Evolutionary conservation across 2,888 invertebrate species (phyloP).

Genomic region (Agriotes lineatus): DNA sequence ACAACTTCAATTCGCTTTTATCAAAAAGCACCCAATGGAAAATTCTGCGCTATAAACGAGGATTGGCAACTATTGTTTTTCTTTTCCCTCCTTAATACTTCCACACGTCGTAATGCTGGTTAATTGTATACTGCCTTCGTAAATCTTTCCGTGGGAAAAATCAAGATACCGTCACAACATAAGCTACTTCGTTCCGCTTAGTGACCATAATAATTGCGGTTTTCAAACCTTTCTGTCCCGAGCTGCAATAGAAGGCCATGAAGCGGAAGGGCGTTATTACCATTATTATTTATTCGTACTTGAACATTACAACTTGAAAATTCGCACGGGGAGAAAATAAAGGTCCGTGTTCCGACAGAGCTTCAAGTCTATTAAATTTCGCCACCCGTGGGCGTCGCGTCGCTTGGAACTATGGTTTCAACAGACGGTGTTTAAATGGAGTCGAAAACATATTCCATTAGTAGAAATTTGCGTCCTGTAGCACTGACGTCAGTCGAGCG

Average conservation of each 20-base stretch:
- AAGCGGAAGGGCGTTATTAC: conserved; percentile 18
- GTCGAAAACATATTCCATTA: neutral
- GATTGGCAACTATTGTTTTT: too few relatives aligned
- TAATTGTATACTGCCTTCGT: neutral
- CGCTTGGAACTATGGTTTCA: neutral
- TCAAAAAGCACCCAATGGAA: neutral
- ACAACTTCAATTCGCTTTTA: neutral
- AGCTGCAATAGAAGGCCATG: conserved; percentile 6
- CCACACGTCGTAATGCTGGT: too few relatives aligned
- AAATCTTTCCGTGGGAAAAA: conserved; percentile 17
- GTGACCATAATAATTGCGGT: conserved; percentile 22
- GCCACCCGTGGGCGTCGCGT: neutral
- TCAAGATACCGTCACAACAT: neutral
- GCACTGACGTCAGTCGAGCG: neutral
- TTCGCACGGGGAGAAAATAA: neutral
- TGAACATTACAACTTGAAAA: neutral
- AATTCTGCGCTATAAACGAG: too few relatives aligned
- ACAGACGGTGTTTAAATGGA: neutral
- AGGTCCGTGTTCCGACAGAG: neutral
- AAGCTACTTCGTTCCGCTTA: conserved; percentile 20
- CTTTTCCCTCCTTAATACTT: too few relatives aligned
- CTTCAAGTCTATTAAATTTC: too few relatives aligned
- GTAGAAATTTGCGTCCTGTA: neutral
- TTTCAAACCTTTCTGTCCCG: conserved; percentile 6
- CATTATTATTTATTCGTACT: conserved; percentile 3